These are phyloP conservation scores for Timandra comae DNA, from an alignment of 2,888 invertebrate genomes.

Conservation along the genomic window DNA sequence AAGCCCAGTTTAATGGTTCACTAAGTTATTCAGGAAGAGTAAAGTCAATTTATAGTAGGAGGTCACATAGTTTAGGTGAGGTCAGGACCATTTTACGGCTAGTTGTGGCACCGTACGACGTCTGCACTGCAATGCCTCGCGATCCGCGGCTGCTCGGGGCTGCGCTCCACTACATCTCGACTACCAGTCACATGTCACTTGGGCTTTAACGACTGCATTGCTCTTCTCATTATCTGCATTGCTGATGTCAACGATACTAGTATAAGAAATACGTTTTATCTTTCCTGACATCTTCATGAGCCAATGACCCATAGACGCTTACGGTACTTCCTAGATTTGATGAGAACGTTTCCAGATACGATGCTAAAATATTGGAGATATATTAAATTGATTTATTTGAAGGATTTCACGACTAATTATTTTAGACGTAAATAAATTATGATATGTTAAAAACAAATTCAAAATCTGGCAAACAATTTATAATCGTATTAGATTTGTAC, in stretches of 20 bases:
- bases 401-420: too few relatives aligned
- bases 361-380: too few relatives aligned
- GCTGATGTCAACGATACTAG: constrained; percentile 43
- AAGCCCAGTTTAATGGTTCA: background rate
- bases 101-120: constrained; percentile 31
- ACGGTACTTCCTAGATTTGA: constrained; percentile 54
- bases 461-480: too few relatives aligned
- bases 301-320: constrained; percentile 61
- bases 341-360: constrained; percentile 45
- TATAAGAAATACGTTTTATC: constrained; percentile 52
- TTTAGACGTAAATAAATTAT: too few relatives aligned
- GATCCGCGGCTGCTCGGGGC: constrained; percentile 5
- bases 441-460: too few relatives aligned
- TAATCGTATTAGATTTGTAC: too few relatives aligned
- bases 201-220: constrained; percentile 18
- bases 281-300: constrained; percentile 59
- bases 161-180: background rate
- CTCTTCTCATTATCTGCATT: constrained; percentile 12
- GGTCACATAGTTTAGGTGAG: constrained; percentile 22
- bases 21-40: constrained; percentile 11
- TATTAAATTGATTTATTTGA: too few relatives aligned
- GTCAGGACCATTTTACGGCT: constrained; percentile 24
- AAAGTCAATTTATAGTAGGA: constrained; percentile 19
- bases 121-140: constrained; percentile 13
- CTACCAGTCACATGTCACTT: constrained; percentile 1